Evolutionary conservation across 2,797 vertebrate species (phyloP).

Genomic region (Tauraco hartlaubi): DNA sequence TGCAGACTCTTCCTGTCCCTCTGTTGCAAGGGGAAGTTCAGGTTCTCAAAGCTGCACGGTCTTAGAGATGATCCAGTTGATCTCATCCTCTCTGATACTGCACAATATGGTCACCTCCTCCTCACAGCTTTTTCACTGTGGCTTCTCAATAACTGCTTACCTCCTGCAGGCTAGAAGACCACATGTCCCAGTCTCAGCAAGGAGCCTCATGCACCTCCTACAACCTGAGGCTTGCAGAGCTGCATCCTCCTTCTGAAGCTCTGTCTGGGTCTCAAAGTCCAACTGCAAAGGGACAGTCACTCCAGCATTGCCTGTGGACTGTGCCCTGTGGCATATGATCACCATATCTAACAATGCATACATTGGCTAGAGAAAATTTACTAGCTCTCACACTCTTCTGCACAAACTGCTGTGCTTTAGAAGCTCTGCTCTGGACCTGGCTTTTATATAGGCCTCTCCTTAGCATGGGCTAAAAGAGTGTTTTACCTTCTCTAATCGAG

Average conservation of each 20-base stretch:
- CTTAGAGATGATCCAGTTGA: neutral
- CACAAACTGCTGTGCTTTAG: neutral
- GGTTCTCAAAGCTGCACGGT: neutral
- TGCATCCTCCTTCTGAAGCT: neutral
- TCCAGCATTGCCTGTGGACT: neutral
- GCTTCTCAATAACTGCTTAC: neutral
- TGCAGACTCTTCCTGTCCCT: neutral
- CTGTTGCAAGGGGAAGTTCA: neutral
- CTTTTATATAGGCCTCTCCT: neutral
- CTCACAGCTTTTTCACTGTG: neutral
- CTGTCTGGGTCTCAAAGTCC: neutral
- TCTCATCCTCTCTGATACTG: neutral
- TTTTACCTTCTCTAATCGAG: neutral
- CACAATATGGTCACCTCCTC: neutral
- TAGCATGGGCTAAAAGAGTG: neutral
- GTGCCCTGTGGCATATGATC: neutral
- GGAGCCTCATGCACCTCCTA: neutral
- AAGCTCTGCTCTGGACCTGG: neutral
- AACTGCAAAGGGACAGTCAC: neutral
- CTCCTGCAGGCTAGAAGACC: neutral
- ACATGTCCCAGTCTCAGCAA: neutral
- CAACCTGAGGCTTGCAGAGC: neutral
- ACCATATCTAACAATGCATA: neutral
- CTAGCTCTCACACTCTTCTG: neutral
- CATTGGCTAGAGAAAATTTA: neutral